phyloP scores from a whole-genome alignment of 2,113 vertebrate genomes.

The Rhegmatorhina hoffmannsi region DNA sequence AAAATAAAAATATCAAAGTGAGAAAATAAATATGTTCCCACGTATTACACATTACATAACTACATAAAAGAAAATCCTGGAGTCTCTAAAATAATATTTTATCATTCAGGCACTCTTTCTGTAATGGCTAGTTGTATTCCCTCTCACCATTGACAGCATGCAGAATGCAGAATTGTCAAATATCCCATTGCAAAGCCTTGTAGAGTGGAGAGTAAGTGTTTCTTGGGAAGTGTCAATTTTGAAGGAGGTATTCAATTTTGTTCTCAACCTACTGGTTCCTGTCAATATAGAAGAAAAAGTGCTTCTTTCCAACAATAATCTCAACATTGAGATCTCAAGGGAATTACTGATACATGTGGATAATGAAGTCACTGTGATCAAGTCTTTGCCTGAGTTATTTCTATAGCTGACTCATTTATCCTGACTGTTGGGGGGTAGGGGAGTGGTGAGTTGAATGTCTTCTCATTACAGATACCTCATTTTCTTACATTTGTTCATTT shows the following conservation, averaged over 20 bases:
- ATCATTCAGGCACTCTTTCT: not conserved
- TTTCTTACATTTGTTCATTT: not conserved
- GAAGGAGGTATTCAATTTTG: not conserved
- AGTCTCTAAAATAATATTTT: not conserved
- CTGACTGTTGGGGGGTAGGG: not conserved
- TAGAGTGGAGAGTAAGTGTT: not conserved
- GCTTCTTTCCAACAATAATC: constrained; percentile 6
- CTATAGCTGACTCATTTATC: not conserved
- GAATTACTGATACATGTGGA: not conserved
- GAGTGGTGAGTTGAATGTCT: not conserved
- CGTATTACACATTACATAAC: not conserved
- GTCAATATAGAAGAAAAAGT: constrained; percentile 8
- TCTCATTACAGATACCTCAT: not conserved
- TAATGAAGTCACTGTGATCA: constrained; percentile 35
- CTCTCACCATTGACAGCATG: not conserved
- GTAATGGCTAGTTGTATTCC: not conserved
- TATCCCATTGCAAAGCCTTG: not conserved
- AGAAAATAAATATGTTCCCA: not conserved
- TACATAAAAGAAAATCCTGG: not conserved
- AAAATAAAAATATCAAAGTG: not conserved
- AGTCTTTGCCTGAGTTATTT: not conserved
- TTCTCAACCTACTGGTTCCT: constrained; percentile 10
- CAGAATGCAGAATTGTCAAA: not conserved
- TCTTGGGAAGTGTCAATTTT: not conserved
- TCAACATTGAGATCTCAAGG: not conserved